Evolutionary conservation across 2,113 vertebrate genomes (phyloP).

Genomic region (Erythrocebus patas): DNA sequence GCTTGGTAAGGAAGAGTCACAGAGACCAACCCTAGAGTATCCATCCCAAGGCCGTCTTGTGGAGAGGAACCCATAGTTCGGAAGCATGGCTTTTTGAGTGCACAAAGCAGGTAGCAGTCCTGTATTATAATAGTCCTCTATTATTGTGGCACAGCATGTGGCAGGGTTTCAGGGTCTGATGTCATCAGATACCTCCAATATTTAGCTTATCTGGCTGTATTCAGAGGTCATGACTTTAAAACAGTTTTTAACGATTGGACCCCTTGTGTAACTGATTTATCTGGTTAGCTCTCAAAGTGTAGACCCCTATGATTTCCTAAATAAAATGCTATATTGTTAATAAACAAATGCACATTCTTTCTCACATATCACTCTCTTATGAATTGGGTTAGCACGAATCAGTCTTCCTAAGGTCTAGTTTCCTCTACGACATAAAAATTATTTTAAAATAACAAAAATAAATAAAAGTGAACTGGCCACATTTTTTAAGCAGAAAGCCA

Average conservation of each 20-base stretch:
- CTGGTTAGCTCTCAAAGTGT: neutral
- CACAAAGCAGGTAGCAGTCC: neutral
- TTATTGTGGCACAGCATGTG: neutral
- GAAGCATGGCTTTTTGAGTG: too few species aligned
- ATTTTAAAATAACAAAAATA: neutral
- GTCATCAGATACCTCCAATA: neutral
- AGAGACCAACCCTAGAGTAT: neutral
- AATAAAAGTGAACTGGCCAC: neutral
- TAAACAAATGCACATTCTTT: neutral
- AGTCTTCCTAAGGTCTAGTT: neutral
- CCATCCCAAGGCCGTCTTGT: too few species aligned
- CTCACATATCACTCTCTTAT: neutral
- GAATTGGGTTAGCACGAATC: neutral
- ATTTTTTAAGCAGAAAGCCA: neutral
- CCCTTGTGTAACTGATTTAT: neutral
- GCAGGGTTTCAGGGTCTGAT: neutral
- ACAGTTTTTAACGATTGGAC: neutral
- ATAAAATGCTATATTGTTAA: neutral
- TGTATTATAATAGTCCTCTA: too few species aligned
- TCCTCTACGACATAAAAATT: neutral
- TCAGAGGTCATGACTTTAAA: neutral
- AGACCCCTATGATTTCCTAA: neutral
- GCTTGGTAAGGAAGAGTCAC: neutral
- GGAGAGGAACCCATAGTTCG: neutral
- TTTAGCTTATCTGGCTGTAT: accelerated